Percentiles rank a stretch among this genome's conserved stretches.
These are phyloP conservation scores for Enteromius unitaeniatus DNA, from an alignment of 2,797 vertebrate genomes.

Conservation along the genomic window DNA sequence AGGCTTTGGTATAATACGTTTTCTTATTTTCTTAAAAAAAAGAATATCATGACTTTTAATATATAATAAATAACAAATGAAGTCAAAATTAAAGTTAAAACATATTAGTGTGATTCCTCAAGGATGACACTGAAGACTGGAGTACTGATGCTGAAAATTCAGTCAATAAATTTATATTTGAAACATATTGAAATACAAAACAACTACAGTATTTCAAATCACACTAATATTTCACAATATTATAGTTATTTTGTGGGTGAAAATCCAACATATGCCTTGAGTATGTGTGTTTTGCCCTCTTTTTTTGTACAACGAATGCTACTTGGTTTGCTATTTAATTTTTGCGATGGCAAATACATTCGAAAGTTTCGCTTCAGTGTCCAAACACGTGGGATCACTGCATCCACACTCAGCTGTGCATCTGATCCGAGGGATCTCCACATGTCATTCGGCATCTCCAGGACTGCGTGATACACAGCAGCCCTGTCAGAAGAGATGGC, in stretches of 20 bases:
- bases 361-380: background rate
- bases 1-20: background rate
- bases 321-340: background rate
- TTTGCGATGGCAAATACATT: background rate
- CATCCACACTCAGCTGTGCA: background rate
- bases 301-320: background rate
- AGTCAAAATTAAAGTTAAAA: background rate
- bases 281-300: background rate
- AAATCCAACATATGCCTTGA: background rate
- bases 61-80: background rate
- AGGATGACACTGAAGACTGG: background rate
- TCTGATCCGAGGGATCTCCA: background rate
- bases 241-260: background rate
- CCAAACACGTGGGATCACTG: background rate
- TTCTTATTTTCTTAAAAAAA: background rate
- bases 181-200: background rate
- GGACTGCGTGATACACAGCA: constrained; percentile 34
- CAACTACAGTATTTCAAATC: background rate
- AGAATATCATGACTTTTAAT: background rate
- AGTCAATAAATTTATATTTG: no score
- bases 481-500: constrained; percentile 31
- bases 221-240: background rate
- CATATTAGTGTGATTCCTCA: background rate
- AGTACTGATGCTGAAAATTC: background rate
- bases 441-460: constrained; percentile 22